Base-by-base conservation (phyloP, 2,113 vertebrate species). In the Collichthys lucidus region DNA sequence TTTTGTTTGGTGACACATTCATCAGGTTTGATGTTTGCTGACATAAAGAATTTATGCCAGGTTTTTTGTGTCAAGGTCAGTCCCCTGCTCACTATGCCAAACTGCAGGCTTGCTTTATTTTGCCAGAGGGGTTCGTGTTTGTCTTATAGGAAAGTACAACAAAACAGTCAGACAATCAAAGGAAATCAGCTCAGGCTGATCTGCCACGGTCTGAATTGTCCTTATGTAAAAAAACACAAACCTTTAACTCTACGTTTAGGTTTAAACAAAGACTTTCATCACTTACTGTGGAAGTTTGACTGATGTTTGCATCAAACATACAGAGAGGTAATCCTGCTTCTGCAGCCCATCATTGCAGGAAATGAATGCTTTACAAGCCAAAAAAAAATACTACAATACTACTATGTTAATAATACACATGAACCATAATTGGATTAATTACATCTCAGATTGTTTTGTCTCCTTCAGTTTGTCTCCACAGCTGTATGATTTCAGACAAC, bases 1-100 rank as follows among this genome's bases (percentile, higher is more conserved):
- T 52, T 35, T 70, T 67, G 53, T 81, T 73, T 44, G 20, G 35
- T 76, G 70, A 79, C 70, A 69, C 76, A 72, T 74, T 86, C 82
- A 82, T 83, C 79, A 84, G 70, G 56, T 52, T 72, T 70, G 70
- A 69, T 1, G 17, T 49, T 62, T 20, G 47, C 55, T 74, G 83
- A 84, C 71, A 72, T 59, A 35, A 67, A 65, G 49, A 61, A 81
- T 35, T 73, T 66, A 79, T 74, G 57, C 57, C 61, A 78, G 49
- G 57, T 47, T 85, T 84, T 47, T 26, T 22, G 17, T 66, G 66
- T 74, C 77, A 79, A 73, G 80, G 78, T 89, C 42, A 46, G 55
- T 40, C 11, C 72, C 24, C 26, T 20, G 12, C 29, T 77, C 60
- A 57, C 26, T 16, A 22, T 55, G 47, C 67, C 49, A 75, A 63